phyloP scores from a whole-genome alignment of 2,113 vertebrate species.

The Chaetops frenatus region DNA sequence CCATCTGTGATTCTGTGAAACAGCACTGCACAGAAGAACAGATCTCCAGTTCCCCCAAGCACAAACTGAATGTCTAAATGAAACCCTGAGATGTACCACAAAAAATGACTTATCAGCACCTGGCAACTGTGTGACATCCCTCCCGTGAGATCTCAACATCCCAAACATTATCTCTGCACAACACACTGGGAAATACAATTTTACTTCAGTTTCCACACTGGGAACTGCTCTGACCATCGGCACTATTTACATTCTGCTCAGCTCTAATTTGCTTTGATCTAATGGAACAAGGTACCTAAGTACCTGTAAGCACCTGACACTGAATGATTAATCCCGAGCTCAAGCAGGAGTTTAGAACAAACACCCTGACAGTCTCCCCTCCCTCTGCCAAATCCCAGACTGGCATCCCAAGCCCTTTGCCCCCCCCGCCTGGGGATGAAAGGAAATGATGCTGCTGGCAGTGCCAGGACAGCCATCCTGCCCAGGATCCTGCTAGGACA shows the following conservation, averaged over 20 bases:
- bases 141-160: not conserved
- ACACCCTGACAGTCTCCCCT: fast-evolving
- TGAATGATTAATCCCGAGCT: not conserved
- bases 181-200: not conserved
- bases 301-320: not conserved
- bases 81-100: not conserved
- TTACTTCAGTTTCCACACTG: not conserved
- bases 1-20: not conserved
- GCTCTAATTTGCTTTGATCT: constrained; percentile 42
- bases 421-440: not conserved
- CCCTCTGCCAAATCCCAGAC: not conserved
- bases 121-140: not conserved
- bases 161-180: not conserved
- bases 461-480: not conserved
- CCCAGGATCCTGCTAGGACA: fast-evolving
- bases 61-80: not conserved
- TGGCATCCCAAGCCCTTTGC: not conserved
- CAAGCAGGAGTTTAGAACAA: not conserved
- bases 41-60: not conserved
- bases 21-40: not conserved
- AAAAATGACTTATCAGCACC: not conserved
- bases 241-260: not conserved
- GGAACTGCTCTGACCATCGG: not conserved
- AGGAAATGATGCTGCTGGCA: not conserved
- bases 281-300: not conserved